Evolutionary conservation across 1,140 invertebrate species (phyloP).

Genomic region (Marisa cornuarietis): DNA sequence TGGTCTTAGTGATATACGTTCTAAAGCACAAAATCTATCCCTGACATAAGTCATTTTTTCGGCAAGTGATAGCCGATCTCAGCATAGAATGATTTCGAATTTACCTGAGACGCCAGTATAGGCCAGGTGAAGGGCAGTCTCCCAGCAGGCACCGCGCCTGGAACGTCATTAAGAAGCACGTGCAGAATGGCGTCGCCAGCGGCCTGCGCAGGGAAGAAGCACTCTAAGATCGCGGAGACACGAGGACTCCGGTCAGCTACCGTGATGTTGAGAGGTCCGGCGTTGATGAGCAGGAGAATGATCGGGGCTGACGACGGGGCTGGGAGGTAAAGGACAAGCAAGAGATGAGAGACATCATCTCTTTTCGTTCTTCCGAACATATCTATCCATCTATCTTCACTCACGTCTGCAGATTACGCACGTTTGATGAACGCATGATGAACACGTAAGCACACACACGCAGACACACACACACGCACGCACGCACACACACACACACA

Average conservation of each 20-base stretch:
- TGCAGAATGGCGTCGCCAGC: constrained; percentile 51
- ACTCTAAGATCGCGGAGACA: constrained; percentile 53
- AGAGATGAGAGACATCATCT: no score
- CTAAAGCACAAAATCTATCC: background rate
- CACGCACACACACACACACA: background rate
- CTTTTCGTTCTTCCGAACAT: no score
- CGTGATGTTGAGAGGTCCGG: constrained; percentile 52
- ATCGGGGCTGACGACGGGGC: constrained; percentile 15
- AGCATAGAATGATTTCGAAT: background rate
- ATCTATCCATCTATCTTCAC: no score
- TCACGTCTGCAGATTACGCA: no score
- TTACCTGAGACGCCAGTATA: constrained; percentile 18
- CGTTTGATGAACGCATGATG: no score
- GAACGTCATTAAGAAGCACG: constrained; percentile 36
- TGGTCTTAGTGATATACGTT: background rate
- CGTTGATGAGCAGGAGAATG: constrained; percentile 54
- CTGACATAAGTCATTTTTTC: background rate
- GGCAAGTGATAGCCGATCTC: background rate
- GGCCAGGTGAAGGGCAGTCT: constrained; percentile 58
- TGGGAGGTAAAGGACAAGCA: background rate
- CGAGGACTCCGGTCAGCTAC: constrained; percentile 33
- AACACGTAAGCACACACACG: background rate
- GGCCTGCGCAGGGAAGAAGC: constrained; percentile 57
- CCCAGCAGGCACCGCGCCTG: constrained; percentile 44
- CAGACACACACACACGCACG: background rate